Percentiles rank a stretch among this genome's conserved stretches.
phyloP scores from a whole-genome alignment of 2,888 invertebrate species.

The Eubasilissa splendida region DNA sequence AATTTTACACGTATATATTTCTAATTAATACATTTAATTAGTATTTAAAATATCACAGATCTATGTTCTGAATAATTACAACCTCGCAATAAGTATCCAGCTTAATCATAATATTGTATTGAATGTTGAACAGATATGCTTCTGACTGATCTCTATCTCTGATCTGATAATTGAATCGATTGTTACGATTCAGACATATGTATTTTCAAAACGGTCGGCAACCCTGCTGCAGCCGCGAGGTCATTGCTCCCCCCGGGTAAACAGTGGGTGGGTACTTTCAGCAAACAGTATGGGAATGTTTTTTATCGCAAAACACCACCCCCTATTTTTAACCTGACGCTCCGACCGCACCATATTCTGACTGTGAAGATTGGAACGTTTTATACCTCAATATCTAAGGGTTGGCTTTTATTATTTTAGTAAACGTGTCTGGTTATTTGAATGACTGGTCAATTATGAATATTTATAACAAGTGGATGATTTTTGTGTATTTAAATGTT shows the following conservation, averaged over 20 bases:
- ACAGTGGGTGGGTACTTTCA: slow-evolving; percentile 48
- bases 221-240: background rate
- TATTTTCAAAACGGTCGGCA: background rate
- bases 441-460: too few relatives aligned
- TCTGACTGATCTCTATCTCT: background rate
- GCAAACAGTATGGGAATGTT: slow-evolving; percentile 49
- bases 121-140: too few relatives aligned
- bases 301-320: slow-evolving; percentile 50
- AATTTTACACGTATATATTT: too few relatives aligned
- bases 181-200: background rate
- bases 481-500: too few relatives aligned
- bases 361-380: background rate
- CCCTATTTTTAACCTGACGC: slow-evolving; percentile 17
- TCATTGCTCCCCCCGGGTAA: slow-evolving; percentile 13
- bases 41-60: too few relatives aligned
- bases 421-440: too few relatives aligned
- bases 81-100: too few relatives aligned
- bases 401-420: too few relatives aligned
- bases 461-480: too few relatives aligned
- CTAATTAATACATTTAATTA: too few relatives aligned
- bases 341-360: slow-evolving; percentile 9
- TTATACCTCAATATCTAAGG: background rate
- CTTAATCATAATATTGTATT: too few relatives aligned
- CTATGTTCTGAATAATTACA: too few relatives aligned
- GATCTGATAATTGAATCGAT: background rate